Base-by-base conservation (phyloP, 2,888 invertebrate species). In the Pogonocherus hispidulus region DNA sequence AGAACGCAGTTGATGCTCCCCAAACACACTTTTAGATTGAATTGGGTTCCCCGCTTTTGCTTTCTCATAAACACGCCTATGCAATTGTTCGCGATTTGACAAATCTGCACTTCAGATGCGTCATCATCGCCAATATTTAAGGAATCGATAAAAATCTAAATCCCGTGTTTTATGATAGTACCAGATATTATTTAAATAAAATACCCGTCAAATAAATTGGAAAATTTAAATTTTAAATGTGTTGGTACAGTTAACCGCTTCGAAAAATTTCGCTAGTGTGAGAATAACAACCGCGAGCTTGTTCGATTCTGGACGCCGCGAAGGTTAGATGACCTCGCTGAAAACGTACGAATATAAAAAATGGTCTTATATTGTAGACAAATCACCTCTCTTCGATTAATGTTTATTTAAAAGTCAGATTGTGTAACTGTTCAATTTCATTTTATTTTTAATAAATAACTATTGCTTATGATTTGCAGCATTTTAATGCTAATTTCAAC, bases 151-250 rank as follows among this genome's bases (percentile, higher is more conserved):
- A 41, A 41, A 41, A 41, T 14, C 41, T 41, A n/a, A 41, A 41
- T 32, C 41, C 14, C 1, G 4, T 41, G 41, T n/a, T 41, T 41
- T 41, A 41, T 16, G 41, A 41, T 41, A 14, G 41, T 14, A 41
- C 41, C 14, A n/a, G 5, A 14, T 41, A 16, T 41, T 41, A 41
- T 41, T 41, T 41, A 16, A 41, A 14, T n/a, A n/a, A 14, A 41
- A 41, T 16, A 2, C 41, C 16, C n/a, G 41, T 2, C 41, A n/a
- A 14, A 41, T 41, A 41, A 41, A 41, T 41, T 14, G n/a, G n/a
- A 41, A 41, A 41, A 41, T 41, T 41, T 41, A 14, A 41, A 41
- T 41, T 41, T 41, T 41, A 41, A 41, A 41, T 41, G 41, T 2
- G 3, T 16, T 5, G 16, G n/a, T 14, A 41, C 41, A n/a, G 41